phyloP scores from a whole-genome alignment of 2,888 invertebrate genomes.

The Amiota minor region DNA sequence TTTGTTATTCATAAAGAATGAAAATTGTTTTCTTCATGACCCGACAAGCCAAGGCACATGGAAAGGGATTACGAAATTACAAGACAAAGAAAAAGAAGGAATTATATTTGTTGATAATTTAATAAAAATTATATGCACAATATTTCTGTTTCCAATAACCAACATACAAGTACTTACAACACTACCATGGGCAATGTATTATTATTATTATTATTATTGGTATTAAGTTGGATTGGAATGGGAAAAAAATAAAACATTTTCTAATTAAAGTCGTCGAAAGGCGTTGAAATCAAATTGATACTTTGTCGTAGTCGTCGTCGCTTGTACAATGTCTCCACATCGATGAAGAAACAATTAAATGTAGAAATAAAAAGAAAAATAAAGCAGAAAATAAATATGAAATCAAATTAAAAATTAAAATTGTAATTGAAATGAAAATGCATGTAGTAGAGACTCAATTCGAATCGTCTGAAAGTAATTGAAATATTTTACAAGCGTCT shows the following conservation, averaged over 20 bases:
- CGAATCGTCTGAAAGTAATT: neutral
- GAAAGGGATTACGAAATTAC: no score
- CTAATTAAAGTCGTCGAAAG: constrained; percentile 19
- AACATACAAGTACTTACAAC: neutral
- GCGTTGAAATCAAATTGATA: constrained; percentile 26
- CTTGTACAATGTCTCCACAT: neutral
- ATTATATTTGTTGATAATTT: constrained; percentile 1
- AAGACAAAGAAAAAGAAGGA: no score
- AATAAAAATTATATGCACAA: neutral
- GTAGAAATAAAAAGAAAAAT: neutral
- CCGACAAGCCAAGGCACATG: no score
- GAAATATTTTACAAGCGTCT: constrained; percentile 23
- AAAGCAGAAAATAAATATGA: neutral
- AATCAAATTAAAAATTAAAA: neutral
- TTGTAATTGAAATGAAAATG: neutral
- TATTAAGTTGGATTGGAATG: neutral
- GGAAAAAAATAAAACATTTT: neutral
- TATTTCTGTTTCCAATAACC: neutral
- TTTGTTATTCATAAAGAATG: neutral
- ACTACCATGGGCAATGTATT: neutral
- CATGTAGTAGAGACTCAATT: neutral
- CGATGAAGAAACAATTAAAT: constrained; percentile 10
- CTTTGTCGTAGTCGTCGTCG: constrained; percentile 16
- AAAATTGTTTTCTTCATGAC: no score
- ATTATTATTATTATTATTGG: neutral